Conservation (phyloP, 2,888 invertebrate species). For the Rhodophaea formosa region DNA sequence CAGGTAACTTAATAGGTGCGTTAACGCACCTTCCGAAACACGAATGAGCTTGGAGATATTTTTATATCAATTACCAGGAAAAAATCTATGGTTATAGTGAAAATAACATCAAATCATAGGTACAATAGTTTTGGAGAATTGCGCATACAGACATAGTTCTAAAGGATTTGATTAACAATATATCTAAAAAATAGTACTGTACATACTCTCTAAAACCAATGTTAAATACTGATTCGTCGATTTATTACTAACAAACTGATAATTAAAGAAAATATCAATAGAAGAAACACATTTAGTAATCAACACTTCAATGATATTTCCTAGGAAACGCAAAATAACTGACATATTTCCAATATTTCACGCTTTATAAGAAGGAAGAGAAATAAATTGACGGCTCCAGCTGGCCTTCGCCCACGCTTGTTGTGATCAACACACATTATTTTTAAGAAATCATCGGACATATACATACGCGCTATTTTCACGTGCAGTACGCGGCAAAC, state of each 20-base stretch:
- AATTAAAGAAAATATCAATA: background rate
- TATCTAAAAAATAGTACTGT: too few species aligned
- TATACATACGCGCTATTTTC: background rate
- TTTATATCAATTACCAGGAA: too few species aligned
- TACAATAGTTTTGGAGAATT: too few species aligned
- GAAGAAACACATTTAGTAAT: background rate
- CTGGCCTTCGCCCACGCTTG: slow-evolving; percentile 13
- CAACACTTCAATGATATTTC: background rate
- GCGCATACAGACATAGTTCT: too few species aligned
- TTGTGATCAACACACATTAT: slow-evolving; percentile 10
- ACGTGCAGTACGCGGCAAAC: background rate
- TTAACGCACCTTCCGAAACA: too few species aligned
- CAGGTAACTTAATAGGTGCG: too few species aligned
- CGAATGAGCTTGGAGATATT: too few species aligned
- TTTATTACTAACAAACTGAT: background rate
- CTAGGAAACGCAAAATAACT: background rate
- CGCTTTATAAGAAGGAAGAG: background rate
- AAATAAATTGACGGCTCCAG: slow-evolving; percentile 7
- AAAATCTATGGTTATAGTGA: too few species aligned
- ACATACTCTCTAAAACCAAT: background rate
- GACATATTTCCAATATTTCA: slow-evolving; percentile 4
- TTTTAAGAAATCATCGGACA: slow-evolving; percentile 8
- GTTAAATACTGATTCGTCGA: background rate
- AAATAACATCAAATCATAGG: too few species aligned
- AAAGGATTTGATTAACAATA: too few species aligned